Evolutionary conservation across 2,113 vertebrate species (phyloP).

Genomic region (Caracal caracal): DNA sequence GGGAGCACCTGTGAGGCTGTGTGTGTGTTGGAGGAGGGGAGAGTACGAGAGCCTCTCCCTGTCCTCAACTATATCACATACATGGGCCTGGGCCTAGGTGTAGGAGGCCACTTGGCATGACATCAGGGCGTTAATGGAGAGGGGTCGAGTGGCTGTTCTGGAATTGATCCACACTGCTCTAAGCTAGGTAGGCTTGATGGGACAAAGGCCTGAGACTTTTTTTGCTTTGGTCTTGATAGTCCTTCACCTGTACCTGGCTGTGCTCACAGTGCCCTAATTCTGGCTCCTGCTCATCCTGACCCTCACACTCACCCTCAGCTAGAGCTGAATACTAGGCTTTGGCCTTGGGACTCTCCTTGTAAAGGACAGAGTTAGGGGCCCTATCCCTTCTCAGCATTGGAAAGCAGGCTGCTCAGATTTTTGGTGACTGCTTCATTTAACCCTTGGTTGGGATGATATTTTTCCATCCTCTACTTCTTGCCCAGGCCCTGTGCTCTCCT

Average conservation of each 20-base stretch:
- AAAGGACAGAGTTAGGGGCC: not conserved
- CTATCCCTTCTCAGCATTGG: not conserved
- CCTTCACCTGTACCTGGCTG: not conserved
- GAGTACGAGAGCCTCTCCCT: not conserved
- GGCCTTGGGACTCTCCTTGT: not conserved
- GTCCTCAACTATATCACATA: not conserved
- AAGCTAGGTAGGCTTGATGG: not conserved
- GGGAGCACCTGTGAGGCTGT: not conserved
- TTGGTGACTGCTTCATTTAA: not conserved
- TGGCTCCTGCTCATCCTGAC: not conserved
- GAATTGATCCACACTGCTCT: not conserved
- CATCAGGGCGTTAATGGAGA: not conserved
- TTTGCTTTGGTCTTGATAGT: not conserved
- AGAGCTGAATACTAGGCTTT: not conserved
- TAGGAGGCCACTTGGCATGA: not conserved
- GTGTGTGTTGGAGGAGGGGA: not conserved
- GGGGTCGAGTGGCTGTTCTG: not conserved
- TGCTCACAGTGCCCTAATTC: not conserved
- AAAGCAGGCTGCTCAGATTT: not conserved
- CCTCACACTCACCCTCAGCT: not conserved
- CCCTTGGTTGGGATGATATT: not conserved
- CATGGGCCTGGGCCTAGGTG: no score
- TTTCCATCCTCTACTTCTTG: constrained; percentile 15
- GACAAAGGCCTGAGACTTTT: not conserved
- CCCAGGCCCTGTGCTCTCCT: not conserved